phyloP scores from a whole-genome alignment of 2,797 vertebrate genomes.

The Melopsittacus undulatus region DNA sequence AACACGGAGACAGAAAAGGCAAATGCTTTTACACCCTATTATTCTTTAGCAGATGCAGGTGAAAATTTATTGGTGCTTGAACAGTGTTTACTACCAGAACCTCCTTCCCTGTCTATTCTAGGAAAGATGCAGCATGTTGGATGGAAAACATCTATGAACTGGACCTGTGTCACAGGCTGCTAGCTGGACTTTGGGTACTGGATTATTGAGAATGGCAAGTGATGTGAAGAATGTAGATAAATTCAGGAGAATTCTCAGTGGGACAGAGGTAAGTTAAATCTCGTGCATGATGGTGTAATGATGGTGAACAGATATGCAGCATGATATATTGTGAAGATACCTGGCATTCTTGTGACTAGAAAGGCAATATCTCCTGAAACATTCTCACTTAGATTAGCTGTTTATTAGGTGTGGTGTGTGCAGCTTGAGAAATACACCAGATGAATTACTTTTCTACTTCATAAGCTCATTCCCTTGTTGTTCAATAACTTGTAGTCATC shows the following conservation, averaged over 20 bases:
- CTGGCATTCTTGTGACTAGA: background rate
- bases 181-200: background rate
- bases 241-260: background rate
- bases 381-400: background rate
- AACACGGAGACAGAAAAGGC: background rate
- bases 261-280: background rate
- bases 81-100: background rate
- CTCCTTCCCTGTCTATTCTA: background rate
- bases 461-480: background rate
- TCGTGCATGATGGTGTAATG: background rate
- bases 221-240: background rate
- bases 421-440: background rate
- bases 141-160: background rate
- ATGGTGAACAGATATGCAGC: accelerated
- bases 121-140: background rate
- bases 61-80: background rate
- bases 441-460: background rate
- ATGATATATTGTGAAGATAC: background rate
- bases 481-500: background rate
- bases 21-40: background rate
- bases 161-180: background rate
- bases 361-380: background rate
- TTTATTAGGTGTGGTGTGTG: background rate
- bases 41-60: background rate
- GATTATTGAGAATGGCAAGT: background rate